phyloP scores from a whole-genome alignment of 2,888 invertebrate species.

The Cybosia mesomella region DNA sequence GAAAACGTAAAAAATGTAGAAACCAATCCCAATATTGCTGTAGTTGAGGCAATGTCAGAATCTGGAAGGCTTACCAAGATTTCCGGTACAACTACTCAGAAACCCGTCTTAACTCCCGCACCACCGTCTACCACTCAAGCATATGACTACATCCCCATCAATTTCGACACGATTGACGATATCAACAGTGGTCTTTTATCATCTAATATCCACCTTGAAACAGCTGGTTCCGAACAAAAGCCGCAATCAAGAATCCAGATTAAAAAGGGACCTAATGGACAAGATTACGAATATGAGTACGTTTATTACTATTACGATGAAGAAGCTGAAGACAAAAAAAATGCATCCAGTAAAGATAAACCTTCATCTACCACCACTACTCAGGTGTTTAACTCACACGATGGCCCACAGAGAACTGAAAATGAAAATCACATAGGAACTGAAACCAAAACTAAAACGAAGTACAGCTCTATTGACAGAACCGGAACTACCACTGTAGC shows the following conservation, averaged over 20 bases:
- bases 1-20: conserved; percentile 84
- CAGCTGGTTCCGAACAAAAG: conserved; percentile 90
- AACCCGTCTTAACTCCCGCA: conserved; percentile 86
- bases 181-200: conserved; percentile 81
- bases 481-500: conserved; percentile 68
- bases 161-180: conserved; percentile 83
- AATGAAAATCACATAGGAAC: conserved; percentile 76
- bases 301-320: conserved; percentile 97
- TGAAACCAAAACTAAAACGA: conserved; percentile 82
- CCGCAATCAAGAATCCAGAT: conserved; percentile 92
- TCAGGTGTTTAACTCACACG: conserved; percentile 85
- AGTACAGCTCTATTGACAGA: conserved; percentile 87
- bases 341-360: conserved; percentile 64
- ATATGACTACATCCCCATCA: conserved; percentile 81
- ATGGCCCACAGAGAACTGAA: conserved; percentile 86
- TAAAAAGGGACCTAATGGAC: conserved; percentile 95
- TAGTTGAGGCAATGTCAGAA: conserved; percentile 83
- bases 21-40: conserved; percentile 78
- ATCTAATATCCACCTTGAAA: conserved; percentile 86
- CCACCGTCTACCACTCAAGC: conserved; percentile 71
- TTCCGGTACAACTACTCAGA: conserved; percentile 84
- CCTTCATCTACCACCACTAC: conserved; percentile 62
- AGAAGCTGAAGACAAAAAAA: conserved; percentile 88
- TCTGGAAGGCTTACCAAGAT: conserved; percentile 78
- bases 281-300: conserved; percentile 97